Base-by-base conservation (phyloP, 2,113 vertebrate species). In the Nothocercus nigrocapillus region DNA sequence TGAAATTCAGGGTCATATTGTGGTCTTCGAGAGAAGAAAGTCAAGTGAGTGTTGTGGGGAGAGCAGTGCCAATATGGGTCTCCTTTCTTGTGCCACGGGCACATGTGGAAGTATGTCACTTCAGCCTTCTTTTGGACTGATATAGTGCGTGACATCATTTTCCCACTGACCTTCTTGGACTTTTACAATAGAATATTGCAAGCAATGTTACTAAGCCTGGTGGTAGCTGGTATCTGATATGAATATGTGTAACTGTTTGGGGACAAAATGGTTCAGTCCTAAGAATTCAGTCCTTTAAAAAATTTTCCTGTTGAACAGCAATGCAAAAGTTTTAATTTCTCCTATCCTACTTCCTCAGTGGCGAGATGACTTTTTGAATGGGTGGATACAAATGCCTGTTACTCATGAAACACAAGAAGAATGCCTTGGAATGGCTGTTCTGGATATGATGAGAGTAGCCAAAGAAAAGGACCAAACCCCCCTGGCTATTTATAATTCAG, bases 391-490 rank as follows among this genome's bases (percentile, higher is more conserved):
- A 40, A 97, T 99, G 82, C 98, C 98, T 9, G 97, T 99, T 83
- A 99, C 97, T 95, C 99, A 99, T 1, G 99, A 99, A 97, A 98
- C 98, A 25, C 99, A 99, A 96, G 99, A 99, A 97, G 99, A 99
- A 94, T 99, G 99, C 96, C 97, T 99, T 88, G 99, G 99, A n/a
- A 98, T 99, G 98, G 99, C 99, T 7, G 99, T 99, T 76, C 96
- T 99, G 64, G 99, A 99, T 97, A 99, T 99, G 98, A 99, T 99
- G 99, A 98, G 99, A 95, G 97, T 99, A 62, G 99, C 99, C 68
- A 99, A 99, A 97, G 99, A 99, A 95, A 98, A 97, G 15, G 97
- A 97, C 76, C 98, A 98, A 91, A 99, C 98, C 1, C 98, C 99
- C 5, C 96, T 99, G 85, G 98, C 98, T 78, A 97, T 99, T 96